These are phyloP conservation scores for Eublepharis macularius DNA, from an alignment of 2,113 vertebrate species.

Conservation along the genomic window DNA sequence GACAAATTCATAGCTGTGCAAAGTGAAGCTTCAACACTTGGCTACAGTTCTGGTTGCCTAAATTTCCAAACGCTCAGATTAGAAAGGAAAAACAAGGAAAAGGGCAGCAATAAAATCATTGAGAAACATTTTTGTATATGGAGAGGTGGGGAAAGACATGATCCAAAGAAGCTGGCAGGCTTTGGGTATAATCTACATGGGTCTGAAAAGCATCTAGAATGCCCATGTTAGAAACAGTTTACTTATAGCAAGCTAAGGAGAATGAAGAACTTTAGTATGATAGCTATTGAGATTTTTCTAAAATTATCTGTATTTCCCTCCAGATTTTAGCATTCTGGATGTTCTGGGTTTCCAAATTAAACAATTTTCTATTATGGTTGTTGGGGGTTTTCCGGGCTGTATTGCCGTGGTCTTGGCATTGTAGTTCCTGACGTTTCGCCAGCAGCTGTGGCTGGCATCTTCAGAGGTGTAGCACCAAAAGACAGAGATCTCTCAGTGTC, in stretches of 20 bases:
- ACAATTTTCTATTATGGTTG: too few species aligned
- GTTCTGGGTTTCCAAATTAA: too few species aligned
- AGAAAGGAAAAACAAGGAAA: not conserved
- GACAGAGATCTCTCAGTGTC: too few species aligned
- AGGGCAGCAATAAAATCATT: not conserved
- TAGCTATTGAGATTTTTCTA: too few species aligned
- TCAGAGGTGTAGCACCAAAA: too few species aligned
- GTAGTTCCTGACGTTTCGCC: too few species aligned
- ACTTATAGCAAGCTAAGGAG: not conserved
- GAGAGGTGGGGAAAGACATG: not conserved
- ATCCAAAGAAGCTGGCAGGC: not conserved
- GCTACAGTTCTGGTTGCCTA: not conserved
- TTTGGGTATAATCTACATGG: not conserved
- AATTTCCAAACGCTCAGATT: not conserved
- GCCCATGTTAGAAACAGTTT: not conserved
- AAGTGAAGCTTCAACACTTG: not conserved
- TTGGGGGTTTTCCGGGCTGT: too few species aligned
- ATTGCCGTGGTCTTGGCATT: too few species aligned
- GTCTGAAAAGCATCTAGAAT: not conserved
- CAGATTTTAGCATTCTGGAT: too few species aligned
- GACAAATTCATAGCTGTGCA: constrained; percentile 12
- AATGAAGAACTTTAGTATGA: not conserved
- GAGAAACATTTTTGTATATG: not conserved
- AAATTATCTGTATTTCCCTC: too few species aligned
- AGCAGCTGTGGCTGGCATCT: too few species aligned